Conservation (phyloP, 2,888 invertebrate species). For the Schizotus pectinicornis region DNA sequence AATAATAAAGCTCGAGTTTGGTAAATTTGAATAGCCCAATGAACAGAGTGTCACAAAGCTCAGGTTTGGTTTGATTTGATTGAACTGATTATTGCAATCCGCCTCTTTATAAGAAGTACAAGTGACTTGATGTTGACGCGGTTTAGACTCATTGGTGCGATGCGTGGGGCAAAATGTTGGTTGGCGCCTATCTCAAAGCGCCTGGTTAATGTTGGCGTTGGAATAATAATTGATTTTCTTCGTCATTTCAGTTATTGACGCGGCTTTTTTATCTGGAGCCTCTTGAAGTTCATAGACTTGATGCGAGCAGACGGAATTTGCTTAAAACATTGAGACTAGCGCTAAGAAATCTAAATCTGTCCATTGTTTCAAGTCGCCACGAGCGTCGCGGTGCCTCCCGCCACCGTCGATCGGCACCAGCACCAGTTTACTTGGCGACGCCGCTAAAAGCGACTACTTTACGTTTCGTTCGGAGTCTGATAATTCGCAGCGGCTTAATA, state of each 20-base stretch:
- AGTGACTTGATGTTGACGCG: no score
- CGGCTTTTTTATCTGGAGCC: slow-evolving; percentile 31
- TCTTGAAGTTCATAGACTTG: slow-evolving; percentile 40
- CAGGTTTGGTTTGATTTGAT: no score
- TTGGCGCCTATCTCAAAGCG: no score
- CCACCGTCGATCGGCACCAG: slow-evolving; percentile 26
- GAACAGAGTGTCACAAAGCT: no score
- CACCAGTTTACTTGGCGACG: slow-evolving; percentile 28
- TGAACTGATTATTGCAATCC: no score
- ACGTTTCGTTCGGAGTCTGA: slow-evolving; percentile 12
- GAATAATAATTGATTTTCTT: not conserved
- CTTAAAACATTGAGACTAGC: slow-evolving; percentile 37
- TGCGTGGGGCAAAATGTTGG: no score
- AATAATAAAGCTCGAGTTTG: no score
- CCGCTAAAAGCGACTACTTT: slow-evolving; percentile 20
- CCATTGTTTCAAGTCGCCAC: slow-evolving; percentile 34
- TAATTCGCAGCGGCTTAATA: slow-evolving; percentile 10
- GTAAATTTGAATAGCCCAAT: no score
- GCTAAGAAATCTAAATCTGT: slow-evolving; percentile 41
- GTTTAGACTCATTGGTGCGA: no score
- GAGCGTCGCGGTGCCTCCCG: slow-evolving; percentile 38
- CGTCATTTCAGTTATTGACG: no score
- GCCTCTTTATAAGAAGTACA: no score
- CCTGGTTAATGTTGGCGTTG: no score
- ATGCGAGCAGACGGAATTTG: slow-evolving; percentile 34